Evolutionary conservation across 1,140 invertebrate genomes (phyloP), one percentile per base, ranked within the genome.

Genomic region (Lepidotrigona ventralis): DNA sequence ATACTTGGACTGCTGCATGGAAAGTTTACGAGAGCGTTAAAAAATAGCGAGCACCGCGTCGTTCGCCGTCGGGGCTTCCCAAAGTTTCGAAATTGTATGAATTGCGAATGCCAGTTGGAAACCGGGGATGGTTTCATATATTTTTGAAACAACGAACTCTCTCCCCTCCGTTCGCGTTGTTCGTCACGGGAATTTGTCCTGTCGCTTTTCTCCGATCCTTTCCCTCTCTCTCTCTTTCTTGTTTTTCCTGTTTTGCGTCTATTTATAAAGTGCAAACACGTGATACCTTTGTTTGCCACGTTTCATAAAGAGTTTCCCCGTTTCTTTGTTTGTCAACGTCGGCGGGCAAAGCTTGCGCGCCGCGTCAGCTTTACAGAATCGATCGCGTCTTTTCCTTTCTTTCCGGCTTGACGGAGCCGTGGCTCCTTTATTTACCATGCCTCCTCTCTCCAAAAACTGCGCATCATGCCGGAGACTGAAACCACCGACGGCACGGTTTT

Each of bases 1-100:
- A 72, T 80, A 80, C 69, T 51, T 21, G 2, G 0, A 11, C 39
- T 8, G 60, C 39, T 8, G 60, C 75, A 26, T 33, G 17, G 60
- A 66, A 66, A 66, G 75, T 23, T 80, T 60, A 63, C 21, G 56
- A 80, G 56, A 51, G 56, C 78, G 69, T 80, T 71, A 51, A 71
- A 72, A 70, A 76, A 76, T 46, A 19, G 56, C 33, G 73, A 63
- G 39, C 54, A 21, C 26, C 26, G 33, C 2, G 56, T 2, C 23
- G 77, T 58, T 56, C 56, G 5, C n/a, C 23, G 39, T 21, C 51
- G 21, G 39, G 64, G 29, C 72, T 72, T 53, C 11, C 33, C 12
- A 53, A 60, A 80, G 19, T 33, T 51, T 66, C 46, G 56, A 60
- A 75, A 64, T 3, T n/a, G 12, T 26, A 6, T 33, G 56, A 77